Percentiles rank a stretch among this genome's conserved stretches.
Evolutionary conservation across 2,113 vertebrate genomes (phyloP).

Genomic region (Mystacornis crossleyi): DNA sequence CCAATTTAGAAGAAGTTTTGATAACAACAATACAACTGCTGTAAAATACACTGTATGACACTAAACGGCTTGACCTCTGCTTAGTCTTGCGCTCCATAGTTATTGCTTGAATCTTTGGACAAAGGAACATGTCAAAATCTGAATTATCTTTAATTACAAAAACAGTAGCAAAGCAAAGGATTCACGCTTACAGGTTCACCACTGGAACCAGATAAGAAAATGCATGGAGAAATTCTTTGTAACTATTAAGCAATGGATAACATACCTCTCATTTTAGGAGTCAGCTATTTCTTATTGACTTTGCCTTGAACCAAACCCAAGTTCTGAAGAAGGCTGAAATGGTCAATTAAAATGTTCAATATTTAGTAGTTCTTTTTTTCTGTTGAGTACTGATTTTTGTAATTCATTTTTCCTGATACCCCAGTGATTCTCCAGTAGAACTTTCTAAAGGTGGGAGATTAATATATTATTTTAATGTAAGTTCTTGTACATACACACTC

Average conservation of each 20-base stretch:
- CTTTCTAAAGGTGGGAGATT: not conserved
- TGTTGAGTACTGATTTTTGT: not conserved
- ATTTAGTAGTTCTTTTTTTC: not conserved
- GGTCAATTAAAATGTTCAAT: not conserved
- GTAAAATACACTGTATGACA: not conserved
- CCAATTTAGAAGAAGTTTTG: not conserved
- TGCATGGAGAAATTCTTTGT: not conserved
- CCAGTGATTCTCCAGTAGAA: not conserved
- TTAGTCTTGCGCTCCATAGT: not conserved
- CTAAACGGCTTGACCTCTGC: not conserved
- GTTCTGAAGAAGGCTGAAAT: not conserved
- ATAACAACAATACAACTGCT: not conserved
- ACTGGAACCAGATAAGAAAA: not conserved
- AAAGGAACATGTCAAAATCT: not conserved
- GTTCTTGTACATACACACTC: not conserved
- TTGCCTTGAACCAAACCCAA: not conserved
- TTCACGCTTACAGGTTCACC: not conserved
- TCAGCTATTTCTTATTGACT: not conserved
- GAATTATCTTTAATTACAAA: not conserved
- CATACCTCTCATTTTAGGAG: not conserved
- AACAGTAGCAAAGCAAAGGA: not conserved
- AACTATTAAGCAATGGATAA: not conserved
- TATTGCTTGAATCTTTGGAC: not conserved
- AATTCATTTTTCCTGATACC: not conserved
- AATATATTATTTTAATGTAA: not conserved